A percentile compares a stretch with the other conserved stretches of the same genome.
These are phyloP conservation scores for Nysson spinosus DNA, from an alignment of 2,888 invertebrate genomes.

Conservation along the genomic window DNA sequence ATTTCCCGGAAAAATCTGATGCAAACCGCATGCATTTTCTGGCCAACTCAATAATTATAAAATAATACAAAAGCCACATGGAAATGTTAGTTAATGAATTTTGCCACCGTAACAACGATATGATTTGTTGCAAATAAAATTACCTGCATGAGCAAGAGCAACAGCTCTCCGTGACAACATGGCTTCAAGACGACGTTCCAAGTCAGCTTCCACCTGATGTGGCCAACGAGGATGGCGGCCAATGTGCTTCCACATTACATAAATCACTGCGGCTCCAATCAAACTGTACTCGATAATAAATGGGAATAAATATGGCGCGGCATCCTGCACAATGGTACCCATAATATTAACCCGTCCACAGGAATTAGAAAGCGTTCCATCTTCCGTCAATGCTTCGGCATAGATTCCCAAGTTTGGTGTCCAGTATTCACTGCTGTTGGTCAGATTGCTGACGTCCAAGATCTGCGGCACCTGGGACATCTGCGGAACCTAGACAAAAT, in stretches of 20 bases:
- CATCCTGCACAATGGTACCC: conserved; percentile 94
- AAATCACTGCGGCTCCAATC: conserved; percentile 96
- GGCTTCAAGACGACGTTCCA: conserved; percentile 92
- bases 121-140: neutral
- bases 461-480: conserved; percentile 63
- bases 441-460: conserved; percentile 75
- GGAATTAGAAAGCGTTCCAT: conserved; percentile 76
- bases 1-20: too few species aligned
- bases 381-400: conserved; percentile 71
- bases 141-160: conserved; percentile 88
- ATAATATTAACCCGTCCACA: conserved; percentile 93
- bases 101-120: too few species aligned
- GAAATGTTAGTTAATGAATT: too few species aligned
- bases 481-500: too few species aligned
- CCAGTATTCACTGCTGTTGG: conserved; percentile 66
- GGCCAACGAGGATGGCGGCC: conserved; percentile 90
- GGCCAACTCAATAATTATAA: too few species aligned
- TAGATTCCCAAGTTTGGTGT: conserved; percentile 67
- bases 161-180: conserved; percentile 93
- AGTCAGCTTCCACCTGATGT: conserved; percentile 87
- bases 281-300: conserved; percentile 97
- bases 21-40: too few species aligned
- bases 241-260: conserved; percentile 97
- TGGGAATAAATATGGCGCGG: conserved; percentile 96
- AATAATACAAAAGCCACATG: neutral